A percentile compares a stretch with the other conserved stretches of the same genome.
These are phyloP conservation scores for Amphiprion percula DNA, from an alignment of 2,113 vertebrate genomes.

Conservation along the genomic window DNA sequence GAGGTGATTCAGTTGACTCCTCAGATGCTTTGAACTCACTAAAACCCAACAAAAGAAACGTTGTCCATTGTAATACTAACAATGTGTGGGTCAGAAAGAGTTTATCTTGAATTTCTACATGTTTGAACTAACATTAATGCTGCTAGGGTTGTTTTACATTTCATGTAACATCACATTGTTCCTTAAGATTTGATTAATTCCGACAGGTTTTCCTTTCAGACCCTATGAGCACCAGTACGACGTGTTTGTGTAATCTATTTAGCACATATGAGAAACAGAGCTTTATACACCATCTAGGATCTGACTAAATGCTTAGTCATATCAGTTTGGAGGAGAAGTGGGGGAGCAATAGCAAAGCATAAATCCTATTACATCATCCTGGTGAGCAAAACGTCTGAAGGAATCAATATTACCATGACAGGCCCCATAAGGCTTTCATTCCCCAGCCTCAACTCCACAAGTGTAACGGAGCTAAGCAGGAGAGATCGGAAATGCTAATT, in stretches of 20 bases:
- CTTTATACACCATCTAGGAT: slow-evolving; percentile 33
- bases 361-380: slow-evolving; percentile 38
- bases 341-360: slow-evolving; percentile 6
- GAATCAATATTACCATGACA: slow-evolving; percentile 39
- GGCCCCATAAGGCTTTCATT: slow-evolving; percentile 17
- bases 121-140: too few relatives aligned
- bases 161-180: background rate
- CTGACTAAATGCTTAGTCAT: slow-evolving; percentile 54
- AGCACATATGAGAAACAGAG: slow-evolving; percentile 33
- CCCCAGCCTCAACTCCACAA: background rate
- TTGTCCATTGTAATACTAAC: background rate
- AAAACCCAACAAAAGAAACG: too few relatives aligned
- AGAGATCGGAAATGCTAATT: background rate
- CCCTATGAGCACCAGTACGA: background rate
- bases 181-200: background rate
- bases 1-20: too few relatives aligned
- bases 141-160: background rate
- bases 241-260: slow-evolving; percentile 5
- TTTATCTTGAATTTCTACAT: too few relatives aligned
- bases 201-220: background rate
- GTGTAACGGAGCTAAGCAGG: slow-evolving; percentile 27
- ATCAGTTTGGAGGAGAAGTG: background rate
- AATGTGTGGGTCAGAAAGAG: too few relatives aligned
- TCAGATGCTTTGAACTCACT: too few relatives aligned
- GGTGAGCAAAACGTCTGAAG: slow-evolving; percentile 35